Percentiles rank a stretch among this genome's conserved stretches.
Conservation (phyloP, 2,113 vertebrate species). For the Microtus oregoni region DNA sequence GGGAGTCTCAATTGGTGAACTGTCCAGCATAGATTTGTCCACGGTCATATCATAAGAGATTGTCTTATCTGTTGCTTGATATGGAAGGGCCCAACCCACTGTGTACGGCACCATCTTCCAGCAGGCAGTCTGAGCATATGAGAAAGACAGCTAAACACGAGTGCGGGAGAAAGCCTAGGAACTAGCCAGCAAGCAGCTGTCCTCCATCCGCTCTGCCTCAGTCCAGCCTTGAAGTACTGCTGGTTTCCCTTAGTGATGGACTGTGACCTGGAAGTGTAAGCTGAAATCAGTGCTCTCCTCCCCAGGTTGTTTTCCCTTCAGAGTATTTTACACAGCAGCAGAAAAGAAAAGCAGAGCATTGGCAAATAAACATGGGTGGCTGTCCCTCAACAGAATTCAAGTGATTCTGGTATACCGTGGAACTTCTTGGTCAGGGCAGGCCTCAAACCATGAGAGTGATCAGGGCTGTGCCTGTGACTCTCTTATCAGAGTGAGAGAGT, state of each 20-base stretch:
- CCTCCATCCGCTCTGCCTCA: not conserved
- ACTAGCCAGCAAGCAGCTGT: not conserved
- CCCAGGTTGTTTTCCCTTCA: not conserved
- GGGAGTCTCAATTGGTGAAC: not conserved
- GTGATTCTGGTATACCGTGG: accelerated
- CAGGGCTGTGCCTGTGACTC: accelerated
- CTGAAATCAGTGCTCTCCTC: not conserved
- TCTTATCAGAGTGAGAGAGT: accelerated
- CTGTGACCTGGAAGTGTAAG: not conserved
- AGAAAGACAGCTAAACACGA: not conserved
- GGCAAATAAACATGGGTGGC: accelerated
- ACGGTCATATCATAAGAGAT: no score
- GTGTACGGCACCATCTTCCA: not conserved
- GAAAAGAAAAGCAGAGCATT: not conserved
- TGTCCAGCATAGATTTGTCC: not conserved
- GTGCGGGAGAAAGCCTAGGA: not conserved
- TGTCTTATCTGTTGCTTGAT: not conserved
- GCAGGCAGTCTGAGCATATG: not conserved
- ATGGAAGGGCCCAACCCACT: not conserved
- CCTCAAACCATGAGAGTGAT: accelerated
- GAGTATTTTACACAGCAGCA: not conserved
- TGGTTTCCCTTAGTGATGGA: no score
- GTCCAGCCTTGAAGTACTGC: not conserved
- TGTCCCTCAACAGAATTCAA: accelerated
- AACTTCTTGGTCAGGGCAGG: accelerated